Evolutionary conservation across 1,140 invertebrate species (phyloP).

Genomic region (Dolichoris vasculosae): DNA sequence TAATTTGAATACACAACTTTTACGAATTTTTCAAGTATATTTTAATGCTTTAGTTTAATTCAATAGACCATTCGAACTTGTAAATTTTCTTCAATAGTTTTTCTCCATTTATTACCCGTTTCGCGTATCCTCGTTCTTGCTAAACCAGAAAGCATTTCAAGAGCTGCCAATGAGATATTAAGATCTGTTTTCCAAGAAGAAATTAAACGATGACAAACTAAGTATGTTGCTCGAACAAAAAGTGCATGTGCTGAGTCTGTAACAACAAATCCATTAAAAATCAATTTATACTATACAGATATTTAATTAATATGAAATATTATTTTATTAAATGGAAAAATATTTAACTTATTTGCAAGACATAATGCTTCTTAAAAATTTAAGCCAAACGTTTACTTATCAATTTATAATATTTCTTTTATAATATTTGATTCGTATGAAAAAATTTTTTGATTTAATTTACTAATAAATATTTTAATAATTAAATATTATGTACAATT

Average conservation of each 20-base stretch:
- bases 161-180: slow-evolving; percentile 94
- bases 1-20: not conserved
- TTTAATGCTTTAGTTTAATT: not conserved
- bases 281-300: not conserved
- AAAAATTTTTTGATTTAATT: too few species aligned
- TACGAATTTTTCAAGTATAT: not conserved
- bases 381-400: too few species aligned
- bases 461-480: too few species aligned
- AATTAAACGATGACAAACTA: slow-evolving; percentile 95
- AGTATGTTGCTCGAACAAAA: slow-evolving; percentile 92
- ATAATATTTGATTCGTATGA: not conserved
- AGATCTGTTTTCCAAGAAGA: slow-evolving; percentile 97
- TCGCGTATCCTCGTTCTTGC: slow-evolving; percentile 89
- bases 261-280: slow-evolving; percentile 58
- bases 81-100: slow-evolving; percentile 63
- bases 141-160: slow-evolving; percentile 92
- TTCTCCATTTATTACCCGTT: slow-evolving; percentile 78
- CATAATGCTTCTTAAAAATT: too few species aligned
- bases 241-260: slow-evolving; percentile 88
- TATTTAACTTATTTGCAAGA: too few species aligned
- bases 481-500: too few species aligned
- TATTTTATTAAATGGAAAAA: too few species aligned
- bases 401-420: too few species aligned
- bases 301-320: not conserved
- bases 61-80: slow-evolving; percentile 63